A percentile compares a stretch with the other conserved stretches of the same genome.
phyloP scores from a whole-genome alignment of 2,797 vertebrate species.

The Muscicapa striata region DNA sequence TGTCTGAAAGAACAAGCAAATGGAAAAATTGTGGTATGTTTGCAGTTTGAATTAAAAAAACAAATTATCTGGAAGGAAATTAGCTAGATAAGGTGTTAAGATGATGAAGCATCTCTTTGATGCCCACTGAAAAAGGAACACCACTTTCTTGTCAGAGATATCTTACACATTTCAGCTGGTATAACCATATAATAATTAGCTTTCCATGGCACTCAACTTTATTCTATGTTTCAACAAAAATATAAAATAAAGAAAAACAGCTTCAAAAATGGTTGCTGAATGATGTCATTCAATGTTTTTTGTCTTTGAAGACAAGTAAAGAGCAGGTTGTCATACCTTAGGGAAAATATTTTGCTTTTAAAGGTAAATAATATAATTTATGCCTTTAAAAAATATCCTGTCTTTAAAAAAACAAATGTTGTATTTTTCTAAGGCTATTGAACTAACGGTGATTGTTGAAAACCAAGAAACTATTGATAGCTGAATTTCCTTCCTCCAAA shows the following conservation, averaged over 20 bases:
- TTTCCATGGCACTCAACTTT: not conserved
- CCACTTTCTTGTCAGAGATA: not conserved
- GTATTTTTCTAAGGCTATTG: not conserved
- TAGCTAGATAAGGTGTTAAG: not conserved
- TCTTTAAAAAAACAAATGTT: not conserved
- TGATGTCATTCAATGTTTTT: not conserved
- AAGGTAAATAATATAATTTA: not conserved
- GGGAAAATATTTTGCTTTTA: not conserved
- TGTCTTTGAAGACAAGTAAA: not conserved
- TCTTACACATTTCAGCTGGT: not conserved
- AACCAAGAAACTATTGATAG: not conserved
- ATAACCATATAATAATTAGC: not conserved
- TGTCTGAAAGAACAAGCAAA: not conserved
- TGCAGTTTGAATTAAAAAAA: not conserved
- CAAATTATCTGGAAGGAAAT: not conserved
- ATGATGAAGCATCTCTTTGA: not conserved
- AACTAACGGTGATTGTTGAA: not conserved
- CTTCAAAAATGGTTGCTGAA: not conserved
- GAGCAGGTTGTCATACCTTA: not conserved
- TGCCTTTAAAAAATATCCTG: fast-evolving
- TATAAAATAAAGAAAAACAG: not conserved
- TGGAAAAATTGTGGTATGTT: not conserved
- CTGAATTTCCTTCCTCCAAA: not conserved
- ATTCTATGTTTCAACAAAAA: not conserved
- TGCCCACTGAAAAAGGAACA: not conserved